Evolutionary conservation across 2,888 invertebrate species (phyloP), one percentile per base, ranked within the genome.

Genomic region (Muscina levida): DNA sequence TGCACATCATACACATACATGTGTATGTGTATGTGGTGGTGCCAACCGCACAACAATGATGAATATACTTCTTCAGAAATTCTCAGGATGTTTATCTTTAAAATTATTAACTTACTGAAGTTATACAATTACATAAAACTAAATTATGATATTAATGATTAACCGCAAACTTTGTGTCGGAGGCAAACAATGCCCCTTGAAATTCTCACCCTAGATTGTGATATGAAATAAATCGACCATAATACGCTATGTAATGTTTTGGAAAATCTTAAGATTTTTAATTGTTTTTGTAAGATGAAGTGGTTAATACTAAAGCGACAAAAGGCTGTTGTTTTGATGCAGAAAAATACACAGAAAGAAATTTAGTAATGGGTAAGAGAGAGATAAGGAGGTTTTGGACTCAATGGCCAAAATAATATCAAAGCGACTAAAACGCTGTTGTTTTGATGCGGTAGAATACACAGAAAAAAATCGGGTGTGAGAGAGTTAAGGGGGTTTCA

Each of bases 241-340:
- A 31, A 31, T 31, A 31, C 31, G 31, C 31, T n/a, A n/a, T n/a
- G n/a, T n/a, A n/a, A n/a, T n/a, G n/a, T n/a, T 46, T 46, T 37
- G 1, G 46, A 48, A 48, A 53, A 53, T n/a, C 51, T 31, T 31
- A 31, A 31, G 31, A 31, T 8, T 31, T 31, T 17, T 65, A 65
- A 79, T 76, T 67, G 72, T 48, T 76, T 76, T 56, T 53, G 53
- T 66, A 44, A 79, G 67, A 68, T 79, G 53, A 68, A 75, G 65
- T 75, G 75, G n/a, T 66, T 76, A 79, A 75, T 37, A 62, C 67
- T n/a, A n/a, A n/a, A n/a, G n/a, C n/a, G n/a, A n/a, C 62, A 75
- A 67, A 17, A 57, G 57, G 26, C 51, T 10, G 1, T 65, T 56
- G 37, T n/a, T 67, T 65, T 44, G n/a, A n/a, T n/a, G n/a, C n/a